Evolutionary conservation across 2,888 invertebrate genomes (phyloP).

Genomic region (Vesta saturnalis): DNA sequence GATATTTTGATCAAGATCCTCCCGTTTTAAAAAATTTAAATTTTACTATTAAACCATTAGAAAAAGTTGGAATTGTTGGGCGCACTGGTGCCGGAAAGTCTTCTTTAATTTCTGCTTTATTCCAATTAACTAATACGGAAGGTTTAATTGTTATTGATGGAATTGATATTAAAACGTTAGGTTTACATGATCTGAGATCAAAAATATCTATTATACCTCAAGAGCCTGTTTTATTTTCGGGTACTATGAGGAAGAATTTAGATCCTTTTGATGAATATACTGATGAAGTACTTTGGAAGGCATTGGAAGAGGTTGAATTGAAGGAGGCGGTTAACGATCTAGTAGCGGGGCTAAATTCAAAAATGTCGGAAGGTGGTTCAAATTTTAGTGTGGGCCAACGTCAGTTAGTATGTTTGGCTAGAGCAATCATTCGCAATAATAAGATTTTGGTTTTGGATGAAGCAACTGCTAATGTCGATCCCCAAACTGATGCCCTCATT

Average conservation of each 20-base stretch:
- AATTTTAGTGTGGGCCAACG: conserved; percentile 63
- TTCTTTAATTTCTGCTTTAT: conserved; percentile 74
- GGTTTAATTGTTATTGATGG: conserved; percentile 72
- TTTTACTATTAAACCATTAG: conserved; percentile 73
- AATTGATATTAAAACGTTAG: conserved; percentile 66
- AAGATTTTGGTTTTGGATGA: conserved; percentile 65
- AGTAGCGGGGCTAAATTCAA: conserved; percentile 67
- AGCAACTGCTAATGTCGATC: conserved; percentile 85
- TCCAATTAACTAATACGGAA: conserved; percentile 68
- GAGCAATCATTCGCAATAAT: conserved; percentile 65
- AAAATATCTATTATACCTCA: conserved; percentile 76
- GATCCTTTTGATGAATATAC: conserved; percentile 82
- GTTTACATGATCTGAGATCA: conserved; percentile 64
- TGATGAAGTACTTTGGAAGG: conserved; percentile 84
- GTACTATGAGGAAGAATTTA: too few species aligned
- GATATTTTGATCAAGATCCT: conserved; percentile 77
- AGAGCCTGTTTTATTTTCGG: conserved; percentile 92
- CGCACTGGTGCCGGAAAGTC: conserved; percentile 87
- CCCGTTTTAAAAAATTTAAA: conserved; percentile 78
- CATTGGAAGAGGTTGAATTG: conserved; percentile 83
- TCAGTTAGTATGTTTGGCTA: conserved; percentile 73
- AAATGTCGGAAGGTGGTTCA: conserved; percentile 69
- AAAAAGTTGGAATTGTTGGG: too few species aligned
- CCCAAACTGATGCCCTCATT: conserved; percentile 78
- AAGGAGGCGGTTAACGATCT: conserved; percentile 74